Base-by-base conservation (phyloP, 2,797 vertebrate species). In the Chrysocyon brachyurus region DNA sequence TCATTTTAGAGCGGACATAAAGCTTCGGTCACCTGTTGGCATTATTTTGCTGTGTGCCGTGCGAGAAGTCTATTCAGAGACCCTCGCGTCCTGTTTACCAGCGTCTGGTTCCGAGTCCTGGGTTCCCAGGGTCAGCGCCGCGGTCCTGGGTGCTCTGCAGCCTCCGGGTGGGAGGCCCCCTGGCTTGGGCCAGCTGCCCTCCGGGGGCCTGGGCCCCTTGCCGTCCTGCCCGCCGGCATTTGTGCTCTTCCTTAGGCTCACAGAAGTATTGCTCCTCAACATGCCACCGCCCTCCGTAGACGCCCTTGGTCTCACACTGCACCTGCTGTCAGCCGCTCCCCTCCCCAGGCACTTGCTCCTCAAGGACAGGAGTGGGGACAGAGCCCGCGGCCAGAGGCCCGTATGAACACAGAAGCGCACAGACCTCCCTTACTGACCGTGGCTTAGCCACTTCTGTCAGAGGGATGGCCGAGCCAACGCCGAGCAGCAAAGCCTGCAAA, bases 181-280 rank as follows among this genome's bases (percentile, higher is more conserved):
- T 8, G 7, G 40, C 40, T 46, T 46, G 40, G 40, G 40, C 40
- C 40, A 46, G 7, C 40, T 46, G 40, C 40, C 40, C 40, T 46
- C 40, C 7, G 40, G 40, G 40, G 40, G 40, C 40, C 40, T 46
- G 40, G 7, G 40, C 8, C 40, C 40, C 40, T 46, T 46, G 40
- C 40, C 5, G 7, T 46, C 40, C 40, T 46, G 40, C 40, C 40
- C 40, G 7, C 17, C n/a, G 33, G 26, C 0, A 0, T 3, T 2
- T 24, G n/a, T 52, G 6, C 17, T 68, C 33, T 19, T 85, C 40
- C 24, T 68, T 66, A 16, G 22, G 28, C 15, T 36, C 77, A 14
- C 28, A 31, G 78, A 75, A 59, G 15, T 2, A 12, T n/a, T 2
- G 3, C 54, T 72, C 19, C 36, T 40, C 24, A 63, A 61, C 9